Percentiles rank a stretch among this genome's conserved stretches.
Evolutionary conservation across 2,113 vertebrate genomes (phyloP).

Genomic region (Mormyrus lacerda): DNA sequence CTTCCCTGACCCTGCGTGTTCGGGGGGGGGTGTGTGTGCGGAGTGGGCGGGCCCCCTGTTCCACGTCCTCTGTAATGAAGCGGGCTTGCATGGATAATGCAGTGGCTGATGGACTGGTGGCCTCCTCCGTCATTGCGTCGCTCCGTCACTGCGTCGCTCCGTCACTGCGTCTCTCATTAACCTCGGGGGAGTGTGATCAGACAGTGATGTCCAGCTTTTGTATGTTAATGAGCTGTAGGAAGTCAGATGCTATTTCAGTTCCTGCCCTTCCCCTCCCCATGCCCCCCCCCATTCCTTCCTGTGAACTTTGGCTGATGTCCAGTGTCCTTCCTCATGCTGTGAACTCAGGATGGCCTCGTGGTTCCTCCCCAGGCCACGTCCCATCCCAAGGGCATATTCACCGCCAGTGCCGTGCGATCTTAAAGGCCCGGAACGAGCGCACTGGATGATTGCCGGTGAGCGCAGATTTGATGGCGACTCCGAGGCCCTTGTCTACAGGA

Average conservation of each 20-base stretch:
- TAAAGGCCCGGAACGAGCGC: constrained; percentile 29
- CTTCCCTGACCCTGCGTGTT: constrained; percentile 40
- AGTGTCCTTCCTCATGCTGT: neutral
- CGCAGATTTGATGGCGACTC: constrained; percentile 29
- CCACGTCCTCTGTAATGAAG: constrained; percentile 47
- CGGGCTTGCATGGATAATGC: constrained; percentile 25
- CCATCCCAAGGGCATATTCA: neutral
- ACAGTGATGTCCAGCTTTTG: constrained; percentile 31
- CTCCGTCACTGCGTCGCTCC: neutral
- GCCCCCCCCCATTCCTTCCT: constrained; percentile 19
- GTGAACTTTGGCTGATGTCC: constrained; percentile 19
- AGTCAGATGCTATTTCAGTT: constrained; percentile 32
- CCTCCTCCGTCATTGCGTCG: neutral
- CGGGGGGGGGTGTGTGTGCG: neutral
- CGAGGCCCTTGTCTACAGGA: constrained; percentile 10
- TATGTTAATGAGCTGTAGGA: constrained; percentile 30
- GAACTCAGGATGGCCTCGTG: neutral
- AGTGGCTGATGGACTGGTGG: constrained; percentile 18
- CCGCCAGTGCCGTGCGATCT: constrained; percentile 1
- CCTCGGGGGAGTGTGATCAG: constrained; percentile 22
- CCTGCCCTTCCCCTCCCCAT: constrained; percentile 14
- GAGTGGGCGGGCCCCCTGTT: neutral
- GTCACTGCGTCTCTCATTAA: constrained; percentile 25
- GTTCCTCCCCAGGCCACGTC: neutral
- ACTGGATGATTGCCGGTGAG: constrained; percentile 34